phyloP scores from a whole-genome alignment of 1,140 invertebrate genomes.

The Macrosteles quadrilineatus region DNA sequence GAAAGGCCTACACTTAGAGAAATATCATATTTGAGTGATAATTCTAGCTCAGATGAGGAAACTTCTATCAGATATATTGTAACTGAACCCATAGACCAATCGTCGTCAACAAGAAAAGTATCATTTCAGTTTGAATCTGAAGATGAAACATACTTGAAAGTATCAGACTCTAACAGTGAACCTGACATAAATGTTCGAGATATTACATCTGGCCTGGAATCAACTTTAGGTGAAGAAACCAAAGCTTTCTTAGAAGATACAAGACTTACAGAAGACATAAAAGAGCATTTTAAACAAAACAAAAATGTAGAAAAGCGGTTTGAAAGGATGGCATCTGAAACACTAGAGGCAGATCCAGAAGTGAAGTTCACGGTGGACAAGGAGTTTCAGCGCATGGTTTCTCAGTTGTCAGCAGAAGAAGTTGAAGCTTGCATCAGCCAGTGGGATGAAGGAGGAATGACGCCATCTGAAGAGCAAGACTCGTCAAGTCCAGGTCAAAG shows the following conservation, averaged over 20 bases:
- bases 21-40: constrained; percentile 34
- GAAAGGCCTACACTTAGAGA: constrained; percentile 39
- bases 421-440: constrained; percentile 52
- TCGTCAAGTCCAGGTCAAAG: constrained; percentile 47
- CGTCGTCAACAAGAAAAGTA: constrained; percentile 30
- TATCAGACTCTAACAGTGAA: constrained; percentile 21
- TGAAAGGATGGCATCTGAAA: constrained; percentile 58
- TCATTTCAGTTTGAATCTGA: constrained; percentile 35
- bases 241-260: not conserved
- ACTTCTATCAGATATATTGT: constrained; percentile 34
- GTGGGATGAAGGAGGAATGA: constrained; percentile 54
- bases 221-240: constrained; percentile 20
- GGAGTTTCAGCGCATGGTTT: constrained; percentile 54
- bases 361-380: constrained; percentile 44
- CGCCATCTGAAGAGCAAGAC: constrained; percentile 51
- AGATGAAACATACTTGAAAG: constrained; percentile 21
- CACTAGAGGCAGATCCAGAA: constrained; percentile 38
- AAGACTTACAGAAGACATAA: not conserved
- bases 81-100: constrained; percentile 34
- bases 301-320: constrained; percentile 58
- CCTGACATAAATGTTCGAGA: constrained; percentile 32
- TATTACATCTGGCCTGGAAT: constrained; percentile 21
- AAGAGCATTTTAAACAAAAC: constrained; percentile 35
- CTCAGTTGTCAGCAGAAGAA: constrained; percentile 54
- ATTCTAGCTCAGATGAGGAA: constrained; percentile 36